These are phyloP conservation scores for Etheostoma nigrum DNA, from an alignment of 2,797 vertebrate genomes.

Conservation along the genomic window DNA sequence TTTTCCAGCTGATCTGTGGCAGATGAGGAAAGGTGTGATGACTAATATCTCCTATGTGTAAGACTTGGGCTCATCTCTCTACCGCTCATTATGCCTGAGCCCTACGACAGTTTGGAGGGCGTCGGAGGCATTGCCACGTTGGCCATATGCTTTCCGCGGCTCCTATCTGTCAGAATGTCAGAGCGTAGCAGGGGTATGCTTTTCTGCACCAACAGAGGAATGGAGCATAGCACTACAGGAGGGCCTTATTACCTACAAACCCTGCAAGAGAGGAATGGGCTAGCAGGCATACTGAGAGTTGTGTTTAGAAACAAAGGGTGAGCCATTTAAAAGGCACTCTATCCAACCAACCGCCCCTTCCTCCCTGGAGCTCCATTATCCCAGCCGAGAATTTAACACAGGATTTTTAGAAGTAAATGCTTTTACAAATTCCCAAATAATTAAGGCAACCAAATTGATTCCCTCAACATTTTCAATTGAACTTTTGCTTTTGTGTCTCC, in stretches of 20 bases:
- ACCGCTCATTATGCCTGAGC: conserved; percentile 76
- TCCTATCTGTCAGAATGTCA: conserved; percentile 84
- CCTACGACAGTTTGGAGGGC: conserved; percentile 75
- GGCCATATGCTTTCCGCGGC: conserved; percentile 82
- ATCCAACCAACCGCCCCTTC: conserved; percentile 53
- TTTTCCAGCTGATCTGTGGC: conserved; percentile 55
- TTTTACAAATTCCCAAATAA: conserved; percentile 81
- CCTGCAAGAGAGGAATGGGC: conserved; percentile 61
- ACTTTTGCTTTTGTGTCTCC: conserved; percentile 68
- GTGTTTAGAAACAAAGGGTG: conserved; percentile 76
- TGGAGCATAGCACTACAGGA: conserved; percentile 73
- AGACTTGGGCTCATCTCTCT: conserved; percentile 61
- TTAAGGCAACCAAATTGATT: conserved; percentile 81
- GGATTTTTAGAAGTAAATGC: conserved; percentile 72
- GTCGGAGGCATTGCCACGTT: conserved; percentile 70
- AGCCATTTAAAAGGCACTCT: conserved; percentile 78
- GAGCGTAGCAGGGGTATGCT: conserved; percentile 76
- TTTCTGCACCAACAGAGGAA: conserved; percentile 74
- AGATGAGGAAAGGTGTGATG: conserved; percentile 69
- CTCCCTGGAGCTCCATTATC: conserved; percentile 65
- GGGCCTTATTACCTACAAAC: conserved; percentile 79
- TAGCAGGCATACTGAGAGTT: conserved; percentile 68
- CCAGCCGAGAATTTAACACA: conserved; percentile 70
- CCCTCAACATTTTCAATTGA: conserved; percentile 69
- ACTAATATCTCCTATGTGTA: conserved; percentile 71